These are phyloP conservation scores for Dromiciops gliroides DNA, from an alignment of 2,113 vertebrate genomes.

Conservation along the genomic window DNA sequence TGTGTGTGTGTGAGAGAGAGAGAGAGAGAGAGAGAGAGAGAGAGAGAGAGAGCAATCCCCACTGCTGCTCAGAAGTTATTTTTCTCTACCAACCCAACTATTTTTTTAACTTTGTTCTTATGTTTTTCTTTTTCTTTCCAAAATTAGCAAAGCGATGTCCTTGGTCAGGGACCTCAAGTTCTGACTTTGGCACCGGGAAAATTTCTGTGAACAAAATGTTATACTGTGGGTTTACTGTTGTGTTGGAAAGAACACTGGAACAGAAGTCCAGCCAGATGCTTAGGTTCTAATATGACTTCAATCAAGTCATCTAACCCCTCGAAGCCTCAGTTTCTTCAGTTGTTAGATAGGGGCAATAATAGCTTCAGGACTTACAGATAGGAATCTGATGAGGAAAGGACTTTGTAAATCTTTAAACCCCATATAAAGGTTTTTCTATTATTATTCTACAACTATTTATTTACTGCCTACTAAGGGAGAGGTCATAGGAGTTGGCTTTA, in stretches of 20 bases:
- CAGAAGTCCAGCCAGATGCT: not conserved
- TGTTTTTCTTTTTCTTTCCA: not conserved
- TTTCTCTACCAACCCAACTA: not conserved
- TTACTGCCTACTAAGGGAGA: not conserved
- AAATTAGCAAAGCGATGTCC: conserved; percentile 21
- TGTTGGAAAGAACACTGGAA: not conserved
- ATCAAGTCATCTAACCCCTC: not conserved
- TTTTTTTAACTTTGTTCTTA: conserved; percentile 4
- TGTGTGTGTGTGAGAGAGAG: no score
- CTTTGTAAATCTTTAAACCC: not conserved
- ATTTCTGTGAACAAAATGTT: conserved; percentile 11
- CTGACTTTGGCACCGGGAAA: conserved; percentile 31
- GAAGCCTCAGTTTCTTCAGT: not conserved
- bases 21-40: no score
- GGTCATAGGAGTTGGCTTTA: not conserved
- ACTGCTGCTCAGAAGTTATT: not conserved
- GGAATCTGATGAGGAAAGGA: not conserved
- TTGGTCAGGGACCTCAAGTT: not conserved
- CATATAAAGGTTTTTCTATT: not conserved
- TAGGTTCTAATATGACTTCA: not conserved
- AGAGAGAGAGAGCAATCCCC: no score
- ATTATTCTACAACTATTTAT: not conserved
- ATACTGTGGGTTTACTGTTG: not conserved
- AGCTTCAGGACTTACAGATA: not conserved
- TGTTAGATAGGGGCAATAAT: not conserved